Base-by-base conservation (phyloP, 2,888 invertebrate genomes). In the Carcina quercana region DNA sequence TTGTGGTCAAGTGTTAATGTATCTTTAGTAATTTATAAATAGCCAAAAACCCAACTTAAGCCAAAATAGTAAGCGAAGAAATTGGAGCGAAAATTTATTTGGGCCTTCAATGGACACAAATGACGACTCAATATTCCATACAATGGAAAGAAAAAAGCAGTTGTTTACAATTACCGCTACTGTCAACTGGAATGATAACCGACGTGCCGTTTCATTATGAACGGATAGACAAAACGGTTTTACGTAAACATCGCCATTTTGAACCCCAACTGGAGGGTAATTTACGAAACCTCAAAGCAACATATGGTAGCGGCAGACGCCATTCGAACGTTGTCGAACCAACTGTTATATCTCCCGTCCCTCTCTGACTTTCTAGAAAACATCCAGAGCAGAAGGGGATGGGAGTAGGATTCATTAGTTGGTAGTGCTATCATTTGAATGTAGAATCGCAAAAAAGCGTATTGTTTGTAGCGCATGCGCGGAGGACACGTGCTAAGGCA, bases 301-400 rank as follows among this genome's bases (percentile, higher is more conserved):
- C 82, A 82, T 80, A 80, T 83, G 82, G 80, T 58, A 42, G 59
- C 67, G 66, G 80, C 82, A 80, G 78, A 82, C 82, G 82, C 80
- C 72, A 70, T 63, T 57, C 59, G 64, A 45, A 34, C 59, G n/a
- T n/a, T n/a, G n/a, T n/a, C n/a, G n/a, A n/a, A n/a, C 80, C 82
- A 83, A 82, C 82, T 83, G 82, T 80, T 66, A 67, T 43, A 32
- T 59, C 27, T 40, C 30, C 57, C 53, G 37, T 79, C 76, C 45
- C 62, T 52, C 34, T 76, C 55, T 25, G 33, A 25, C 50, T 13
- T 27, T 15, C 27, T 7, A 20, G 38, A 38, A 43, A 42, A 34
- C 7, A n/a, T 25, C 33, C 21, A 21, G 24, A 50, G 38, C 28
- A 37, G 61, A 79, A 38, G 41, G 66, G 48, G 78, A 75, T 28